phyloP scores from a whole-genome alignment of 1,140 invertebrate genomes.

The Megalonaias nervosa region DNA sequence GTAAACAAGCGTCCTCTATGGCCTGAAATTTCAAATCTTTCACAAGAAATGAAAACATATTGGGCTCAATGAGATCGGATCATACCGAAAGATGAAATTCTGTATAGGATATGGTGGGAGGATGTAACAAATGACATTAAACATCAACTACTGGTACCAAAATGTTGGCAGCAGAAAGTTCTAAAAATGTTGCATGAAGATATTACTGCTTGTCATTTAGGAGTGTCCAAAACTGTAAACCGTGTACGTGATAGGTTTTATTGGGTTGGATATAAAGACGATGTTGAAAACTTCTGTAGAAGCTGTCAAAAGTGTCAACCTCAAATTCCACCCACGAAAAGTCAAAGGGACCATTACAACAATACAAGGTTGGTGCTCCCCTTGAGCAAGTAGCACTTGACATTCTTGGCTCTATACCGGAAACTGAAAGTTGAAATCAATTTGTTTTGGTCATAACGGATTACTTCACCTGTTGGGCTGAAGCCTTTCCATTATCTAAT shows the following conservation, averaged over 20 bases:
- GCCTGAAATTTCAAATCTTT: no score
- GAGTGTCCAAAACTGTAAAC: no score
- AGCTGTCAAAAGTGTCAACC: conserved; percentile 26
- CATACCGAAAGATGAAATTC: no score
- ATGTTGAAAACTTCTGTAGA: conserved; percentile 15
- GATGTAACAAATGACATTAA: no score
- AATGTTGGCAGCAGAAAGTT: no score
- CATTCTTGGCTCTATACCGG: conserved; percentile 57
- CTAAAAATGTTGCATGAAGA: no score
- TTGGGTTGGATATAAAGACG: conserved; percentile 29
- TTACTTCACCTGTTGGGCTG: conserved; percentile 59
- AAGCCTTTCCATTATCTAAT: conserved; percentile 31
- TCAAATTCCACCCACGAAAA: conserved; percentile 10
- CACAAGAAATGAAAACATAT: no score
- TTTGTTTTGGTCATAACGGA: conserved; percentile 50
- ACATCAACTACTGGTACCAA: no score
- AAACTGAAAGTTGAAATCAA: conserved; percentile 45
- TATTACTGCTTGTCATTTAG: no score
- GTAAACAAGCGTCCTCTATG: no score
- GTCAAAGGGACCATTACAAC: conserved; percentile 14
- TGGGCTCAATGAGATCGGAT: no score
- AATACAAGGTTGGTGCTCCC: conserved; percentile 24
- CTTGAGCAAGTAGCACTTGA: conserved; percentile 58
- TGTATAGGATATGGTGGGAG: no score
- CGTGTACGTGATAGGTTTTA: conserved; percentile 5